Percentiles rank a stretch among this genome's conserved stretches.
These are phyloP conservation scores for Tortrix viridana DNA, from an alignment of 2,888 invertebrate species.

Conservation along the genomic window DNA sequence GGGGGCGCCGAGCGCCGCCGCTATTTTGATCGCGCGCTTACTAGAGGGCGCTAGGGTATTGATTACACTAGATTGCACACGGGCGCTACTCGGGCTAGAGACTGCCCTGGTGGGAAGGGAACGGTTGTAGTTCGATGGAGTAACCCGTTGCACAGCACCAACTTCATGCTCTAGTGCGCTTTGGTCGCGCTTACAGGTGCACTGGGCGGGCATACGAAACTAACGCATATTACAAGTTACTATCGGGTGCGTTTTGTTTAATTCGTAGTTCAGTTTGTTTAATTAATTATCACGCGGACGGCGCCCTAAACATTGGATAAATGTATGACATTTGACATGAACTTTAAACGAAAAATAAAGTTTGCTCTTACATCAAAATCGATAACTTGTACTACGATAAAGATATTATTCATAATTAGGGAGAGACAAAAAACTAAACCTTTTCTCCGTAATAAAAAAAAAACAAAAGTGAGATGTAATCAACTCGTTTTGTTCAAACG, in stretches of 20 bases:
- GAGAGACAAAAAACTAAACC: slow-evolving; percentile 34
- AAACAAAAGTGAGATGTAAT: slow-evolving; percentile 43
- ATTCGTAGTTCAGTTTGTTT: background rate
- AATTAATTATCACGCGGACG: background rate
- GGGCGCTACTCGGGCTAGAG: too few species aligned
- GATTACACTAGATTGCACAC: too few species aligned
- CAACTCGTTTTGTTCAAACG: slow-evolving; percentile 40
- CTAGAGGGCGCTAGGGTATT: too few species aligned
- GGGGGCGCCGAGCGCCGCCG: too few species aligned
- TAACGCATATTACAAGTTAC: background rate
- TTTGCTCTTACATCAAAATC: background rate
- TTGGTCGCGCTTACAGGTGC: slow-evolving; percentile 72
- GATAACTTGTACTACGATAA: slow-evolving; percentile 21
- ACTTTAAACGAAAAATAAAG: slow-evolving; percentile 6
- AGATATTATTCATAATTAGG: slow-evolving; percentile 36
- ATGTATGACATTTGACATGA: background rate
- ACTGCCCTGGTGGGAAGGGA: too few species aligned
- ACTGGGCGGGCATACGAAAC: slow-evolving; percentile 39
- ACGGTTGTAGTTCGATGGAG: slow-evolving; percentile 49
- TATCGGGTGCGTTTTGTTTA: slow-evolving; percentile 4
- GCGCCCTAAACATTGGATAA: background rate
- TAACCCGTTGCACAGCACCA: slow-evolving; percentile 53
- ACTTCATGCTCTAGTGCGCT: slow-evolving; percentile 64
- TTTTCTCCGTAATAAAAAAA: slow-evolving; percentile 36
- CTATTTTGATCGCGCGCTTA: too few species aligned